phyloP scores from a whole-genome alignment of 2,113 vertebrate species.

The Microtus oregoni region DNA sequence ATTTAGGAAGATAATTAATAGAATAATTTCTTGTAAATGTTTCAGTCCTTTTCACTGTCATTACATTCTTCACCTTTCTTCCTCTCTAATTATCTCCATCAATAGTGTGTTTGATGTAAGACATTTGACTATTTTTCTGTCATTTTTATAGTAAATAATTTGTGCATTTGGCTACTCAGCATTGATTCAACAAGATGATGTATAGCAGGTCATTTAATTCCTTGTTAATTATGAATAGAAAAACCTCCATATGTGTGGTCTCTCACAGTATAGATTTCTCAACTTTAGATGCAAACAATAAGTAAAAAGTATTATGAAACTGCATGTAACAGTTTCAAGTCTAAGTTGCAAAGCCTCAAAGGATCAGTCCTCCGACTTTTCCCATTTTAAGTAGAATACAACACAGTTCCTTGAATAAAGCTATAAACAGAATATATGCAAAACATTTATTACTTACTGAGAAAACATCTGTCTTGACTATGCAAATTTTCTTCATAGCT shows the following conservation, averaged over 20 bases:
- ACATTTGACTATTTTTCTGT: background rate
- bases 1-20: background rate
- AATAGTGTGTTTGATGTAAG: background rate
- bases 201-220: background rate
- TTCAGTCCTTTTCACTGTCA: background rate
- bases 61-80: background rate
- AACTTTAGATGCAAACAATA: background rate
- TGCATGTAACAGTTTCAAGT: background rate
- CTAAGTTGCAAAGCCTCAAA: background rate
- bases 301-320: constrained; percentile 18
- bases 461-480: constrained; percentile 67
- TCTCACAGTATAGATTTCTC: background rate
- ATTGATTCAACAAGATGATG: background rate
- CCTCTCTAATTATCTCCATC: background rate
- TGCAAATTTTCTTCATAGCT: constrained; percentile 77
- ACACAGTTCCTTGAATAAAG: constrained; percentile 50
- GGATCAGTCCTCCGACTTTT: background rate
- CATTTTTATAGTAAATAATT: background rate
- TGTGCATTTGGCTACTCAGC: background rate
- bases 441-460: constrained; percentile 60
- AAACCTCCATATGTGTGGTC: background rate
- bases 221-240: background rate
- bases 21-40: background rate
- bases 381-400: constrained; percentile 25
- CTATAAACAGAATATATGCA: background rate